Evolutionary conservation across 2,888 invertebrate genomes (phyloP).

Genomic region (Seira sanloemensis): DNA sequence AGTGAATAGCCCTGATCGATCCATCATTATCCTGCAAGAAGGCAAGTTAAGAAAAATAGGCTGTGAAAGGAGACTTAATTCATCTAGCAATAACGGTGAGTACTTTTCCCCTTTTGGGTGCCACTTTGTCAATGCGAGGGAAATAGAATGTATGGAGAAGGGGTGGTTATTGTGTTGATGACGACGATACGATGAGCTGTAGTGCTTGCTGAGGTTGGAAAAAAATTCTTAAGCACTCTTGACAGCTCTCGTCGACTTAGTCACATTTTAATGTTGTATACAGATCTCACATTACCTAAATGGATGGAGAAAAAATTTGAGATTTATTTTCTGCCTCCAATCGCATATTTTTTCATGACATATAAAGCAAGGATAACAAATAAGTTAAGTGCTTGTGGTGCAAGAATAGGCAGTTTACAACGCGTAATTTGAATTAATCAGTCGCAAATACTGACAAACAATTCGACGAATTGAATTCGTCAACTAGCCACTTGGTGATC

Average conservation of each 20-base stretch:
- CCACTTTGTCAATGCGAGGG: neutral
- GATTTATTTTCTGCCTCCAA: neutral
- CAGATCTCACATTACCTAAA: neutral
- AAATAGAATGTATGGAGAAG: neutral
- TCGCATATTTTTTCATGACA: no score
- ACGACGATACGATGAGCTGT: neutral
- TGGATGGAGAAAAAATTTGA: neutral
- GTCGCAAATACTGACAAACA: no score
- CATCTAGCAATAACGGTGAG: neutral
- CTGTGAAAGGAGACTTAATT: neutral
- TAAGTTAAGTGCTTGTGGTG: no score
- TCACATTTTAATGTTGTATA: neutral
- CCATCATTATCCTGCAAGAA: no score
- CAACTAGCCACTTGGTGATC: no score
- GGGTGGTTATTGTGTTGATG: neutral
- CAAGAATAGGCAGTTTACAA: neutral
- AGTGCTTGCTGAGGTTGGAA: constrained; percentile 69
- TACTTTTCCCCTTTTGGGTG: neutral
- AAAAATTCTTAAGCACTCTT: constrained; percentile 70
- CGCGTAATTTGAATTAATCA: neutral
- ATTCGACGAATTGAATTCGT: no score
- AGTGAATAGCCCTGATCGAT: no score
- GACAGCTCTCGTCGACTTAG: constrained; percentile 44
- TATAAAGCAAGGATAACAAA: no score
- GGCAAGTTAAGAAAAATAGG: neutral